A percentile compares a stretch with the other conserved stretches of the same genome.
These are phyloP conservation scores for Alces alces DNA, from an alignment of 2,113 vertebrate genomes.

Conservation along the genomic window DNA sequence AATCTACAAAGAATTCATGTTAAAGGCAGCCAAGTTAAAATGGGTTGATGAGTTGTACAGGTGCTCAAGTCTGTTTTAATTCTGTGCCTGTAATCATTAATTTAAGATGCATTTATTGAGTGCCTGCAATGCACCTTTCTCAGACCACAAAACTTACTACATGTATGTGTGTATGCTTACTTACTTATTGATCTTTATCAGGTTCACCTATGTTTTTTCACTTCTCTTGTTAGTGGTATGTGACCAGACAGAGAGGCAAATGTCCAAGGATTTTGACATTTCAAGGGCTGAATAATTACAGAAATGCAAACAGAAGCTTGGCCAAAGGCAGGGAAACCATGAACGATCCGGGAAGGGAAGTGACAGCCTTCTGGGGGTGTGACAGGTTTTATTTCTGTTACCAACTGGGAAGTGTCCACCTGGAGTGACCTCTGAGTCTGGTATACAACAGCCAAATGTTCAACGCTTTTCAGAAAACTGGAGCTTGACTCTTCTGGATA, in stretches of 20 bases:
- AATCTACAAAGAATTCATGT: not conserved
- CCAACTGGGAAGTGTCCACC: not conserved
- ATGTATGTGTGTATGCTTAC: not conserved
- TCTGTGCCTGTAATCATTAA: not conserved
- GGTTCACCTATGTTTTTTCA: not conserved
- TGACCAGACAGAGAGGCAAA: not conserved
- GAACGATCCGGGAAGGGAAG: not conserved
- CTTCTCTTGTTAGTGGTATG: not conserved
- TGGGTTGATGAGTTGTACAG: not conserved
- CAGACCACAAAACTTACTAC: not conserved
- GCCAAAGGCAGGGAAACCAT: not conserved
- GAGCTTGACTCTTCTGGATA: not conserved
- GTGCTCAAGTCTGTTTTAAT: not conserved
- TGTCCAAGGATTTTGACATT: not conserved
- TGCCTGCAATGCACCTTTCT: not conserved
- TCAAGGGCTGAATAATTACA: not conserved
- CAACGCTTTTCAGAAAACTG: not conserved
- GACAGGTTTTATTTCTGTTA: not conserved
- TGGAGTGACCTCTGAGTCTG: not conserved
- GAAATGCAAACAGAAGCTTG: not conserved
- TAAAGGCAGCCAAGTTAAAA: not conserved
- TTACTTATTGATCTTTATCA: not conserved
- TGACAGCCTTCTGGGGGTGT: not conserved
- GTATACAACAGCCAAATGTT: not conserved
- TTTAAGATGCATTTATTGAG: not conserved